Evolutionary conservation across 2,888 invertebrate genomes (phyloP).

Genomic region (Sycophila texana): DNA sequence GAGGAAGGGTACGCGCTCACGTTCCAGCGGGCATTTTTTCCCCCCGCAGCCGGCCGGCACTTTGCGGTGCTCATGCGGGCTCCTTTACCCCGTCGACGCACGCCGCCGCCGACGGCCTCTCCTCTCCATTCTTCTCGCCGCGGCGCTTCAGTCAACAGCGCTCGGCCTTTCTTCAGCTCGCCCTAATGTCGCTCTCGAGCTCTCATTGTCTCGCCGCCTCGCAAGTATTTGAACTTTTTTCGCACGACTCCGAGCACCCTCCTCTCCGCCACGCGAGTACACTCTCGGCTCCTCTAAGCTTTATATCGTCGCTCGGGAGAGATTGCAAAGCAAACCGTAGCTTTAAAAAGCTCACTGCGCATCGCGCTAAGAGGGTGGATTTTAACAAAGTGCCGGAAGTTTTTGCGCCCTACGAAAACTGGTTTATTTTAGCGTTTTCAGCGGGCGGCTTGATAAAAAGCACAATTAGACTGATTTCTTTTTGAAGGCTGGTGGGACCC

Average conservation of each 20-base stretch:
- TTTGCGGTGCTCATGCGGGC: constrained; percentile 43
- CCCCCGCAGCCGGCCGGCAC: constrained; percentile 27
- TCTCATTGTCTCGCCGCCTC: not conserved
- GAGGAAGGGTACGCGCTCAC: not conserved
- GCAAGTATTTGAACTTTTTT: constrained; percentile 46
- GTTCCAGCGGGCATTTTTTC: constrained; percentile 37
- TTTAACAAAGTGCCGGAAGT: constrained; percentile 24
- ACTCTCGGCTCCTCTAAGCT: constrained; percentile 4
- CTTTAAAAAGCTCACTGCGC: constrained; percentile 11
- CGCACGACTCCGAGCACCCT: constrained; percentile 1
- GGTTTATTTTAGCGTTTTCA: not conserved
- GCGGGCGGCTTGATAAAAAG: not conserved
- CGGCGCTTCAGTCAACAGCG: constrained; percentile 39
- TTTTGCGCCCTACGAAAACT: not conserved
- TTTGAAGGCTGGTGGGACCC: not conserved
- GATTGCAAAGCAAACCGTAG: constrained; percentile 4
- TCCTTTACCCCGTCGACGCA: not conserved
- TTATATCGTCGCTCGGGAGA: constrained; percentile 4
- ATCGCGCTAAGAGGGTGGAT: not conserved
- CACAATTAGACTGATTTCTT: constrained; percentile 22
- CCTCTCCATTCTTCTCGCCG: constrained; percentile 10
- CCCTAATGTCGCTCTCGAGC: constrained; percentile 31
- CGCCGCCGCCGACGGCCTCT: constrained; percentile 14
- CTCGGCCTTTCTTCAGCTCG: constrained; percentile 17
- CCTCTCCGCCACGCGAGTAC: not conserved